Conservation (phyloP, 1,140 invertebrate genomes). For the Brachystomella parvula region DNA sequence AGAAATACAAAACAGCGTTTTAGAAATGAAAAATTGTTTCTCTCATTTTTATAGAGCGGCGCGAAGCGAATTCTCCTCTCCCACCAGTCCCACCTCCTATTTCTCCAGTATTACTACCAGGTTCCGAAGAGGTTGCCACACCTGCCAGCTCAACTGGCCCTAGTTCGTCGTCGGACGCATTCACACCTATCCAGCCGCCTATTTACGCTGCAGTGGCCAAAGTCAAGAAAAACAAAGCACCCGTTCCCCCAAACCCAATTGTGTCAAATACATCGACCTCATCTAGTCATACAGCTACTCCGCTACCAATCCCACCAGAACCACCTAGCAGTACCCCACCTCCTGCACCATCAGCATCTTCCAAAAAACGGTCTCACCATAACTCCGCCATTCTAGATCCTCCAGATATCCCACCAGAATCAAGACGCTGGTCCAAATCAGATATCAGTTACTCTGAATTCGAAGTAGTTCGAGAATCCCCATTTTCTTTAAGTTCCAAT, state of each 20-base stretch:
- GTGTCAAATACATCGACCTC: not conserved
- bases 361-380: conserved; percentile 20
- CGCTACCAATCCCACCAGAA: not conserved
- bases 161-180: not conserved
- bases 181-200: conserved; percentile 15
- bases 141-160: not conserved
- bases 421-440: conserved; percentile 35
- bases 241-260: conserved; percentile 24
- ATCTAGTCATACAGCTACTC: conserved; percentile 1
- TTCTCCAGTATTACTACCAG: conserved; percentile 17
- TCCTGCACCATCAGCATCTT: conserved; percentile 9
- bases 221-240: conserved; percentile 31
- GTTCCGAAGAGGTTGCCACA: not conserved
- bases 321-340: conserved; percentile 10
- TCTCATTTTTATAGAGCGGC: conserved; percentile 30
- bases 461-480: conserved; percentile 32
- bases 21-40: conserved; percentile 19
- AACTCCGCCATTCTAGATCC: not conserved
- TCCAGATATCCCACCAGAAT: conserved; percentile 15
- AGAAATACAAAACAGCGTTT: conserved; percentile 5
- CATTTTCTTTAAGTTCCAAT: conserved; percentile 10
- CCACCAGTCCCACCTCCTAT: conserved; percentile 30
- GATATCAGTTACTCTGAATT: conserved; percentile 38
- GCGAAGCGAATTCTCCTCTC: conserved; percentile 37
- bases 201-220: conserved; percentile 37